These are phyloP conservation scores for Yasuhikotakia modesta DNA, from an alignment of 2,797 vertebrate genomes.

Conservation along the genomic window DNA sequence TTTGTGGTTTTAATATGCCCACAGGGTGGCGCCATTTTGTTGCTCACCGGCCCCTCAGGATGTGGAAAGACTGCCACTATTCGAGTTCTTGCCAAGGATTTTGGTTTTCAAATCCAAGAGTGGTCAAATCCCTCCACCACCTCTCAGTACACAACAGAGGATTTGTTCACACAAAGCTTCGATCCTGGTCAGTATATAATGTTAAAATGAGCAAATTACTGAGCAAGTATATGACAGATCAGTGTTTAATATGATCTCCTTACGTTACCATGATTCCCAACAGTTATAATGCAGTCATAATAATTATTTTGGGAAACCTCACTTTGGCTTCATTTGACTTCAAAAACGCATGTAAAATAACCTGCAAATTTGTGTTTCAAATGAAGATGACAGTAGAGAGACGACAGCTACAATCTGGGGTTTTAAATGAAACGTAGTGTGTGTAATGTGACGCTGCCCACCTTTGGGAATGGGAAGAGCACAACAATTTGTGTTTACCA, in stretches of 20 bases:
- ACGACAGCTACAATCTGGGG: no score
- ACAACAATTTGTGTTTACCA: neutral
- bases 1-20: constrained; percentile 44
- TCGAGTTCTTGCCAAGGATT: constrained; percentile 81
- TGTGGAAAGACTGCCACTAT: constrained; percentile 92
- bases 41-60: constrained; percentile 90
- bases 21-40: constrained; percentile 82
- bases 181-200: constrained; percentile 73
- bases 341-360: no score
- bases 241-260: no score
- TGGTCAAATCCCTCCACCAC: constrained; percentile 87
- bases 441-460: no score
- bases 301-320: no score
- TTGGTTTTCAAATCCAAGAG: constrained; percentile 85
- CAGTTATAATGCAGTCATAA: no score
- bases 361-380: no score
- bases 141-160: constrained; percentile 74
- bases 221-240: no score
- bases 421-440: neutral
- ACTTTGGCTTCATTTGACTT: no score
- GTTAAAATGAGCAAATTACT: neutral
- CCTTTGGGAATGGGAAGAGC: neutral
- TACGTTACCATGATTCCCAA: no score
- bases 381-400: no score
- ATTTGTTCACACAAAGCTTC: constrained; percentile 73